These are phyloP conservation scores for Amblyraja radiata DNA, from an alignment of 2,797 vertebrate species.

Conservation along the genomic window DNA sequence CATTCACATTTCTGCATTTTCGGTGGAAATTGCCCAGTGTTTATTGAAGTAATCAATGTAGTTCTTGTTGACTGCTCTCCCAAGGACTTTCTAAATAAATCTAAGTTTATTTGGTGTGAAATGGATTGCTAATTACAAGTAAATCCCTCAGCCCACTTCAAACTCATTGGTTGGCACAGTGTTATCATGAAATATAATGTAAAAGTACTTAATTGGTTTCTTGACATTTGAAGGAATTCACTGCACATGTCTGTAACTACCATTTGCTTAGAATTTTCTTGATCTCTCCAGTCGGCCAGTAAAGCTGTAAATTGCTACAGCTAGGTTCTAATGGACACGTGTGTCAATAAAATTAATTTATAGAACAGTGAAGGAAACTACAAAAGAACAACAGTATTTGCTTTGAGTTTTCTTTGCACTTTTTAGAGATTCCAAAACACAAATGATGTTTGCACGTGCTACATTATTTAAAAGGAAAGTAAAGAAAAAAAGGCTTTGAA, in stretches of 20 bases:
- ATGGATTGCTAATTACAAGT: too few relatives aligned
- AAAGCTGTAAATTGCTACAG: background rate
- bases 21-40: too few relatives aligned
- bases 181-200: too few relatives aligned
- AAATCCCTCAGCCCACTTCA: too few relatives aligned
- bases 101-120: too few relatives aligned
- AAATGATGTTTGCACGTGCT: background rate
- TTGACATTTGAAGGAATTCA: background rate
- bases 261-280: background rate
- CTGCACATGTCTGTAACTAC: background rate
- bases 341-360: background rate
- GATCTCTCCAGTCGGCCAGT: background rate
- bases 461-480: background rate
- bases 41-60: too few relatives aligned
- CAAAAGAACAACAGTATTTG: background rate
- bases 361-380: background rate
- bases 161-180: too few relatives aligned
- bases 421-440: background rate
- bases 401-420: background rate
- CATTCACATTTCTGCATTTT: too few relatives aligned
- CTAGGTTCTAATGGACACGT: background rate
- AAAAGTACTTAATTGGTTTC: background rate
- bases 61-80: too few relatives aligned
- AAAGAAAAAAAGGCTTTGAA: background rate
- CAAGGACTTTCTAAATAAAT: too few relatives aligned